Conservation (phyloP, 92 coral and sea anemone species). For the Parazoanthus atlanticus region DNA sequence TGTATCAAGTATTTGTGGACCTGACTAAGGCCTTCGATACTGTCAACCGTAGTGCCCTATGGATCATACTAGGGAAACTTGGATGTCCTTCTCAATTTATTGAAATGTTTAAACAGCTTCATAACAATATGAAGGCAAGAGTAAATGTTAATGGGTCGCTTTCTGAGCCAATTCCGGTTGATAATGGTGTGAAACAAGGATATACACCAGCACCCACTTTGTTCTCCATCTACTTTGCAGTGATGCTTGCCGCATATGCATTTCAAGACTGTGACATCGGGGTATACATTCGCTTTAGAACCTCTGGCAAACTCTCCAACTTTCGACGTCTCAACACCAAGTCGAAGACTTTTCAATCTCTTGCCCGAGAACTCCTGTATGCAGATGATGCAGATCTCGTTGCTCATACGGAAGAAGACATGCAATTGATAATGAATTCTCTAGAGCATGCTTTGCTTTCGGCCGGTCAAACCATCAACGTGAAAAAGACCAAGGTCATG, state of each 20-base stretch:
- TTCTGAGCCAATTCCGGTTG: constrained; percentile 11
- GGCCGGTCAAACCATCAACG: too few relatives aligned
- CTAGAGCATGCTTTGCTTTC: too few relatives aligned
- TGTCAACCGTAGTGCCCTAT: background rate
- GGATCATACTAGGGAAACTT: background rate
- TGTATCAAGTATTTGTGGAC: too few relatives aligned
- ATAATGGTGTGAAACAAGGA: constrained; percentile 47
- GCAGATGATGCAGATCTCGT: constrained; percentile 38
- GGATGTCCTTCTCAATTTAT: background rate
- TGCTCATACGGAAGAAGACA: constrained; percentile 17
- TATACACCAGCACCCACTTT: constrained; percentile 23
- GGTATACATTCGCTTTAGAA: constrained; percentile 23
- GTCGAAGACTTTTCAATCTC: constrained; percentile 12
- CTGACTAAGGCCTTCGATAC: background rate
- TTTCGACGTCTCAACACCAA: constrained; percentile 7
- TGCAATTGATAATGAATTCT: constrained; percentile 40
- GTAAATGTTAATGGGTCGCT: background rate
- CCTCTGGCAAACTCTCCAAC: constrained; percentile 44
- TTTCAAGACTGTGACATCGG: constrained; percentile 29
- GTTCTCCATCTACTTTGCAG: constrained; percentile 38
- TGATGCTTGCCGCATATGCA: constrained; percentile 31
- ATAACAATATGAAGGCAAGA: constrained; percentile 34
- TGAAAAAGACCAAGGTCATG: constrained; percentile 46
- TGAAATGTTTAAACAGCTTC: background rate
- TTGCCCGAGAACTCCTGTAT: constrained; percentile 26